Base-by-base conservation (phyloP, 2,888 invertebrate genomes). In the Labia minor region DNA sequence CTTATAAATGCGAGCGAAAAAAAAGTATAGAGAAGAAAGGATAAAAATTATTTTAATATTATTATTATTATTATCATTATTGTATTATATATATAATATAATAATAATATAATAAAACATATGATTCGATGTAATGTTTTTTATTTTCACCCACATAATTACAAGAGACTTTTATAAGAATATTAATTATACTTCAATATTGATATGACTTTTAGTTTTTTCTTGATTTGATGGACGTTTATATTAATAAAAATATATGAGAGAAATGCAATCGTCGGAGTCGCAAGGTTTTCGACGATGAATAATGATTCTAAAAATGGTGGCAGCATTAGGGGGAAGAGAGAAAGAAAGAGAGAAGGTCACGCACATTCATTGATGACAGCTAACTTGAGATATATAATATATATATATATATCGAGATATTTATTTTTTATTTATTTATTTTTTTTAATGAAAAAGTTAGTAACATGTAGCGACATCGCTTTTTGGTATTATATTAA, bases 291-390 rank as follows among this genome's bases (percentile, higher is more conserved):
- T 11, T 49, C 49, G 49, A 49, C 49, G 49, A 49, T 49, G 49
- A 49, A 49, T 49, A 49, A 49, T 49, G 49, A 49, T n/a, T 49
- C 49, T 49, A 49, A 49, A 49, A 49, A 49, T 49, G 49, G 49
- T 14, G 49, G 49, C 14, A 33, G 33, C n/a, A n/a, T n/a, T n/a
- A n/a, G n/a, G n/a, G 3, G 26, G 26, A 6, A 26, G 26, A 8
- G 26, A 6, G 26, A 26, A 8, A 26, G 26, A 26, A 49, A 49
- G 49, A 16, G 49, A 16, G 49, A 49, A 49, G 49, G 49, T 49
- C 49, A 49, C 49, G 49, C 49, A 49, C 49, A 49, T 49, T 49
- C 49, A 49, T 49, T 49, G 49, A 49, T 49, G 49, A 49, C 49
- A 49, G 49, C 49, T 49, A 49, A 49, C 49, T 49, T 49, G 16